Percentiles rank a stretch among this genome's conserved stretches.
Conservation (phyloP, 2,888 invertebrate species). For the Drosophila engyochracea region DNA sequence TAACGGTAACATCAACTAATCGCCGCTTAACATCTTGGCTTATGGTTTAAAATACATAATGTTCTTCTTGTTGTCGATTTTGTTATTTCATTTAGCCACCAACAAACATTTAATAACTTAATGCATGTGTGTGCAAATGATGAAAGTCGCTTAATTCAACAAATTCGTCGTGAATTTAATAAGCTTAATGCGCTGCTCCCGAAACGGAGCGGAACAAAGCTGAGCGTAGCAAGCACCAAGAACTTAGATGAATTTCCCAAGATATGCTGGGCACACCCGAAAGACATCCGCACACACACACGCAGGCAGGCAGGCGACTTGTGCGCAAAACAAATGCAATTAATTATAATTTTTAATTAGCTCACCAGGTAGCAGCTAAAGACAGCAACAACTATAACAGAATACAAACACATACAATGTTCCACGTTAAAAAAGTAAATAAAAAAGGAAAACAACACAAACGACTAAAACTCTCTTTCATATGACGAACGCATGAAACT, state of each 20-base stretch:
- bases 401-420: slow-evolving; percentile 47
- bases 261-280: slow-evolving; percentile 76
- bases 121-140: slow-evolving; percentile 69
- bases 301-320: slow-evolving; percentile 32
- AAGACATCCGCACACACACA: slow-evolving; percentile 56
- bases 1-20: slow-evolving; percentile 64
- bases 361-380: slow-evolving; percentile 52
- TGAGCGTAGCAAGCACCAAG: slow-evolving; percentile 45
- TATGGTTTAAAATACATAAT: slow-evolving; percentile 47
- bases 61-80: slow-evolving; percentile 22
- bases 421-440: slow-evolving; percentile 26
- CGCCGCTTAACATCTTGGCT: slow-evolving; percentile 68
- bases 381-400: slow-evolving; percentile 30
- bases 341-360: slow-evolving; percentile 81
- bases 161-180: slow-evolving; percentile 69
- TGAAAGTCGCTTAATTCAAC: slow-evolving; percentile 47
- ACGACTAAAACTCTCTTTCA: slow-evolving; percentile 68
- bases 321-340: slow-evolving; percentile 77
- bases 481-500: slow-evolving; percentile 72
- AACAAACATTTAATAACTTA: slow-evolving; percentile 74
- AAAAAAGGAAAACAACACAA: slow-evolving; percentile 28
- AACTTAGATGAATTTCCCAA: slow-evolving; percentile 81
- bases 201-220: slow-evolving; percentile 26
- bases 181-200: slow-evolving; percentile 75
- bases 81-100: slow-evolving; percentile 22